Conservation (phyloP, 2,797 vertebrate genomes). For the Tangara arthus region DNA sequence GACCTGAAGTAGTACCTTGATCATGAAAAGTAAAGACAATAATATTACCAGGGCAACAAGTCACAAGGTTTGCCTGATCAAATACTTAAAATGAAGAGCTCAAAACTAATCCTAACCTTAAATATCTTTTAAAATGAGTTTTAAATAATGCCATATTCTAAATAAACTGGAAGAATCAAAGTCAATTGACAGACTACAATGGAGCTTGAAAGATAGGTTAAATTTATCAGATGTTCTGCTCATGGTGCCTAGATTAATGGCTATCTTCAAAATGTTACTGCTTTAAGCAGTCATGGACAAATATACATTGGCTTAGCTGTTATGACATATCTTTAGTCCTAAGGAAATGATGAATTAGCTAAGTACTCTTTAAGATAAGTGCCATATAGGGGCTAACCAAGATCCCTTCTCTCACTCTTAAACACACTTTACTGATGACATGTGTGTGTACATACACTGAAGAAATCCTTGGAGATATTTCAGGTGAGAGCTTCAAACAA, state of each 20-base stretch:
- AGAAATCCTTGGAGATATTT: conserved; percentile 2
- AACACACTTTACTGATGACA: background rate
- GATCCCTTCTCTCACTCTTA: conserved; percentile 5
- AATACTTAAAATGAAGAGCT: background rate
- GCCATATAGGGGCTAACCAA: conserved; percentile 5
- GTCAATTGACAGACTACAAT: background rate
- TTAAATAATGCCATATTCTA: background rate
- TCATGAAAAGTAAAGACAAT: background rate
- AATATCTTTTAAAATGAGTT: background rate
- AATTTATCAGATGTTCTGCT: conserved; percentile 3
- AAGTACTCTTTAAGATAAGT: conserved; percentile 29
- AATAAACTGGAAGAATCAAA: background rate
- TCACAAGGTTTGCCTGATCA: background rate
- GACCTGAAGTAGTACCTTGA: background rate
- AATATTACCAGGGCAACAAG: background rate
- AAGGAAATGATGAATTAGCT: conserved; percentile 55
- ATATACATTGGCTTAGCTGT: conserved; percentile 29
- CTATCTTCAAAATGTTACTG: conserved; percentile 6
- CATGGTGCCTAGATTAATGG: background rate
- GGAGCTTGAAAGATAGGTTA: background rate
- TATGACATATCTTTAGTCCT: conserved; percentile 25
- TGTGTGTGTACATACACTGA: background rate
- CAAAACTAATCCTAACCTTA: background rate
- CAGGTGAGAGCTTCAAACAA: conserved; percentile 8
- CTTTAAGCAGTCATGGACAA: conserved; percentile 28